phyloP scores from a whole-genome alignment of 2,888 invertebrate genomes.

The Trissoscelio sp. region DNA sequence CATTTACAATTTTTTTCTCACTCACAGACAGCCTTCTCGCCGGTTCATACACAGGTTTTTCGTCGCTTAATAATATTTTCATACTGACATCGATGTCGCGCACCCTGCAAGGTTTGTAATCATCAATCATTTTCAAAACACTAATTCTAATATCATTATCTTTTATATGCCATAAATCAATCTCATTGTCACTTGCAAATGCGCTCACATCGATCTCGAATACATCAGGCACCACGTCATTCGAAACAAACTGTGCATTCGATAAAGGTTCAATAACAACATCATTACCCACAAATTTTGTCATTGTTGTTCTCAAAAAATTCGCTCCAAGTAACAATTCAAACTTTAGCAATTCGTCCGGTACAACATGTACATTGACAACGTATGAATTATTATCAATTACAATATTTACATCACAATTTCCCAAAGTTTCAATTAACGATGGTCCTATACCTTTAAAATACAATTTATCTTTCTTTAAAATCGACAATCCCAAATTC shows the following conservation, averaged over 20 bases:
- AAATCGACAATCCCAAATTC: neutral
- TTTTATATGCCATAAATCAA: no score
- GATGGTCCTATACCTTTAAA: slow-evolving; percentile 2
- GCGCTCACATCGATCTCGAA: neutral
- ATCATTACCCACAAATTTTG: slow-evolving; percentile 1
- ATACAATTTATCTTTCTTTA: neutral
- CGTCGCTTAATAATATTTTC: no score
- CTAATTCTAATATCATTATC: no score
- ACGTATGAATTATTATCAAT: slow-evolving; percentile 1
- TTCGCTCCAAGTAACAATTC: slow-evolving; percentile 2
- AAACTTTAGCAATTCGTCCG: neutral
- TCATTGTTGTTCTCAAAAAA: neutral
- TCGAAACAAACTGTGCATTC: no score
- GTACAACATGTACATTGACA: slow-evolving; percentile 4
- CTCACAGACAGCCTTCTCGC: no score
- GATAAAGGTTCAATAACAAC: slow-evolving; percentile 5
- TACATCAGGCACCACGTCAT: slow-evolving; percentile 3
- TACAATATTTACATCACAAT: neutral
- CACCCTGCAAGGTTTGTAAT: no score
- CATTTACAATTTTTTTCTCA: no score
- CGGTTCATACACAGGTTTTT: no score
- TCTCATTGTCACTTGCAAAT: no score
- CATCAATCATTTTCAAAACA: no score
- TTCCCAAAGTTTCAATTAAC: slow-evolving; percentile 7
- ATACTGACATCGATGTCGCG: no score